phyloP scores from a whole-genome alignment of 2,888 invertebrate genomes.

The Perithous albicinctus region DNA sequence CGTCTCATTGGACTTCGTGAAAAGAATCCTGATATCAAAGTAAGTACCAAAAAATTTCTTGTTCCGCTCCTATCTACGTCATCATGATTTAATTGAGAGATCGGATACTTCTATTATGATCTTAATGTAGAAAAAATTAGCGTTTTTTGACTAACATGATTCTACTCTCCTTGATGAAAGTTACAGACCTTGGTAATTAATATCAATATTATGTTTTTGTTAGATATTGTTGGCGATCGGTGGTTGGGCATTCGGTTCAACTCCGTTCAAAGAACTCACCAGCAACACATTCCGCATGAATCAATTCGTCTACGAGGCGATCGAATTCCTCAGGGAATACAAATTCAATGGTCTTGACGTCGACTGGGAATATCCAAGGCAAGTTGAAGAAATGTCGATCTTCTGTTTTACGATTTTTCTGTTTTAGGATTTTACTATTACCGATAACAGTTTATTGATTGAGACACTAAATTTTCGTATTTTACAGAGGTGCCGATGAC shows the following conservation, averaged over 20 bases:
- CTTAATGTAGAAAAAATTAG: too few relatives aligned
- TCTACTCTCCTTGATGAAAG: too few relatives aligned
- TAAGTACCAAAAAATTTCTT: slow-evolving; percentile 76
- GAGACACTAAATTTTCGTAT: background rate
- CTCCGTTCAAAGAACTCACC: slow-evolving; percentile 96
- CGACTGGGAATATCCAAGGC: slow-evolving; percentile 97
- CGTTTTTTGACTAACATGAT: too few relatives aligned
- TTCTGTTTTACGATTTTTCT: background rate
- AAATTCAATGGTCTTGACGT: slow-evolving; percentile 97
- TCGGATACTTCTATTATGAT: too few relatives aligned
- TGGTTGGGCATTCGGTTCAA: slow-evolving; percentile 98
- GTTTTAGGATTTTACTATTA: background rate
- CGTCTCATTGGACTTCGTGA: slow-evolving; percentile 94
- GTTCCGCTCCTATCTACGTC: background rate
- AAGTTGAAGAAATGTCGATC: slow-evolving; percentile 62
- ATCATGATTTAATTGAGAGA: too few relatives aligned
- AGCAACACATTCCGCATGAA: slow-evolving; percentile 97
- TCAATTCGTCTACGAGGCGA: slow-evolving; percentile 97
- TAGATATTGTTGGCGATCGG: slow-evolving; percentile 95
- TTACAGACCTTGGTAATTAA: background rate
- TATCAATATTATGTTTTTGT: background rate
- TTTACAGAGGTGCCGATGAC: slow-evolving; percentile 92
- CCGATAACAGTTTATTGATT: background rate
- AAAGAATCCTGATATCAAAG: slow-evolving; percentile 95
- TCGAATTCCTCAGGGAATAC: slow-evolving; percentile 95